Conservation (phyloP, 2,113 vertebrate species). For the Rafetus swinhoei region DNA sequence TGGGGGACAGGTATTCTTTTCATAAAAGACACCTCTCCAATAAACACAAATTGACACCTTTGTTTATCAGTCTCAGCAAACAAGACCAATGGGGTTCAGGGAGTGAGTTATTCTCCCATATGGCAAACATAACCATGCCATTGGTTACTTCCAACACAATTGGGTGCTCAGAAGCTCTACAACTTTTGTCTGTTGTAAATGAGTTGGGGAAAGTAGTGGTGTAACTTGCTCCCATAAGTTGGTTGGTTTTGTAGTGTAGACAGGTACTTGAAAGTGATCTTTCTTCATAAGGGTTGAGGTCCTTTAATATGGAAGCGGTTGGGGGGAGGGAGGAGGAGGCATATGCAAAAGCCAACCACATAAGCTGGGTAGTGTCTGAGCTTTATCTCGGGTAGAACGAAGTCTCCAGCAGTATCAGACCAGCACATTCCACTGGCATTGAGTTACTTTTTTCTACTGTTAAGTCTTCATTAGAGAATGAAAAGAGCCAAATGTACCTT, state of each 20-base stretch:
- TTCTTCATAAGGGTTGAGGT: background rate
- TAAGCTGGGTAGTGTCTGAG: background rate
- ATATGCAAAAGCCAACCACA: background rate
- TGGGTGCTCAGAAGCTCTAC: background rate
- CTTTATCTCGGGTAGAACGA: background rate
- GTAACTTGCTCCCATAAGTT: background rate
- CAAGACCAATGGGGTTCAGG: background rate
- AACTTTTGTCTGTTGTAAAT: background rate
- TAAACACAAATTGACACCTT: background rate
- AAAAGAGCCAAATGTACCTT: background rate
- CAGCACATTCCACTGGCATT: background rate
- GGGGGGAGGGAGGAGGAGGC: background rate
- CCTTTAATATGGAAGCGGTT: background rate
- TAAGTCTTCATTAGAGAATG: background rate
- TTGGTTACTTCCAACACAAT: background rate
- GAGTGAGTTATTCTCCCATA: background rate
- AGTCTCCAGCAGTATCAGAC: background rate
- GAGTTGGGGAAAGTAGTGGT: background rate
- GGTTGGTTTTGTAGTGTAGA: background rate
- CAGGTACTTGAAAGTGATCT: background rate
- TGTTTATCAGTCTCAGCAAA: background rate
- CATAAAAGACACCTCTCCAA: background rate
- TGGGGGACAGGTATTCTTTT: background rate
- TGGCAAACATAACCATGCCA: background rate
- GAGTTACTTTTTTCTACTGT: background rate